phyloP scores from a whole-genome alignment of 2,797 vertebrate genomes.

The Luscinia luscinia region DNA sequence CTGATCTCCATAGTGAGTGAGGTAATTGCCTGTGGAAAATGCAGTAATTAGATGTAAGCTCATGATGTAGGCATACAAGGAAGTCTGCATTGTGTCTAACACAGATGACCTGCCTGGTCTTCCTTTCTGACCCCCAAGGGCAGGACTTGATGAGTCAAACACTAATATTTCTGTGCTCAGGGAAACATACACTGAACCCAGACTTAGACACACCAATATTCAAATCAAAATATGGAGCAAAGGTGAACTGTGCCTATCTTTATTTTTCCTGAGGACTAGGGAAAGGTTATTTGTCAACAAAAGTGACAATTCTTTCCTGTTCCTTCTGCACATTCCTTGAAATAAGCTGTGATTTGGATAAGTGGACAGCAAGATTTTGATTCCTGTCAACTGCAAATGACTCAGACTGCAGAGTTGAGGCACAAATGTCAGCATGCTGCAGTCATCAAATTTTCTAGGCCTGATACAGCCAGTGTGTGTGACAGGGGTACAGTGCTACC shows the following conservation, averaged over 20 bases:
- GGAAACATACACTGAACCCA: background rate
- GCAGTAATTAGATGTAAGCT: background rate
- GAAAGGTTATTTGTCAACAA: background rate
- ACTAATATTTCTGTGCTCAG: background rate
- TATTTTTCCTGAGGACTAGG: background rate
- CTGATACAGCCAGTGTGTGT: background rate
- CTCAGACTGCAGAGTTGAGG: background rate
- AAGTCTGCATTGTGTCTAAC: background rate
- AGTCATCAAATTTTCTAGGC: background rate
- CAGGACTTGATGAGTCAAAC: background rate
- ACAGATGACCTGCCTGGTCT: background rate
- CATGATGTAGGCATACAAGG: background rate
- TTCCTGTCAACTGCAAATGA: background rate
- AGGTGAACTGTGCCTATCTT: background rate
- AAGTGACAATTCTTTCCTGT: background rate
- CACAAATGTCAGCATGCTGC: background rate
- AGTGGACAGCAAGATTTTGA: background rate
- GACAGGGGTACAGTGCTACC: background rate
- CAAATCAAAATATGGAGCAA: background rate
- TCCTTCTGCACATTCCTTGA: background rate
- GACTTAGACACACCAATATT: background rate
- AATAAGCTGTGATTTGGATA: background rate
- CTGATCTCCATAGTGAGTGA: background rate
- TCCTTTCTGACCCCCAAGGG: background rate
- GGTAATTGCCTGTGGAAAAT: slow-evolving; percentile 6